Conservation (phyloP, 1,140 invertebrate genomes). For the Drosophila ironensis region DNA sequence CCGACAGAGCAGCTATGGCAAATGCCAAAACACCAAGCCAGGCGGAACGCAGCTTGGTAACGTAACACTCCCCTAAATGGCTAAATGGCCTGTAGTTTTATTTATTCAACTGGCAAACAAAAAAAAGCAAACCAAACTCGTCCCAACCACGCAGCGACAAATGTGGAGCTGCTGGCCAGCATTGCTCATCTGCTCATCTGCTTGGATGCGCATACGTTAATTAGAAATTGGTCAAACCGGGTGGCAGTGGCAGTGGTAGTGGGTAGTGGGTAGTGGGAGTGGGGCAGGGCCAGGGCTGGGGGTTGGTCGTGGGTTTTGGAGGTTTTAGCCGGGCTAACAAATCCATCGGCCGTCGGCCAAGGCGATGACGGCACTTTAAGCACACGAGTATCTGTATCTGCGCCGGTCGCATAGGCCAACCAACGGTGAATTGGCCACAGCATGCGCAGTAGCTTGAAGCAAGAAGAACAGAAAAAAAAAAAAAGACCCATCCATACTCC, state of each 20-base stretch:
- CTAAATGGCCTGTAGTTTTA: constrained; percentile 24
- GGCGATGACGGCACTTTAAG: constrained; percentile 69
- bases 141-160: constrained; percentile 31
- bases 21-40: constrained; percentile 53
- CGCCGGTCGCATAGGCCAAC: constrained; percentile 64
- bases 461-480: constrained; percentile 1
- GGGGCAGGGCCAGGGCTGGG: too few species aligned
- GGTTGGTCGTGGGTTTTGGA: not conserved
- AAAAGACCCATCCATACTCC: not conserved
- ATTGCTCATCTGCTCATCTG: constrained; percentile 46
- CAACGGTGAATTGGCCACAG: constrained; percentile 43
- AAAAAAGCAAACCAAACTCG: constrained; percentile 7
- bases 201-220: constrained; percentile 18
- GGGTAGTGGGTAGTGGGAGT: too few species aligned
- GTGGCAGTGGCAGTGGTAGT: too few species aligned
- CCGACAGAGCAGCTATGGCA: constrained; percentile 28
- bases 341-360: constrained; percentile 52
- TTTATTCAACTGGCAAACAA: not conserved
- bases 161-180: not conserved
- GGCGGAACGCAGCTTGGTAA: constrained; percentile 33
- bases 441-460: constrained; percentile 63
- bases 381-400: constrained; percentile 12
- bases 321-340: constrained; percentile 6
- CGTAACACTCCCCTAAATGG: constrained; percentile 28
- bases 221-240: constrained; percentile 8